Evolutionary conservation across 2,113 vertebrate genomes (phyloP).

Genomic region (Microtus richardsoni): DNA sequence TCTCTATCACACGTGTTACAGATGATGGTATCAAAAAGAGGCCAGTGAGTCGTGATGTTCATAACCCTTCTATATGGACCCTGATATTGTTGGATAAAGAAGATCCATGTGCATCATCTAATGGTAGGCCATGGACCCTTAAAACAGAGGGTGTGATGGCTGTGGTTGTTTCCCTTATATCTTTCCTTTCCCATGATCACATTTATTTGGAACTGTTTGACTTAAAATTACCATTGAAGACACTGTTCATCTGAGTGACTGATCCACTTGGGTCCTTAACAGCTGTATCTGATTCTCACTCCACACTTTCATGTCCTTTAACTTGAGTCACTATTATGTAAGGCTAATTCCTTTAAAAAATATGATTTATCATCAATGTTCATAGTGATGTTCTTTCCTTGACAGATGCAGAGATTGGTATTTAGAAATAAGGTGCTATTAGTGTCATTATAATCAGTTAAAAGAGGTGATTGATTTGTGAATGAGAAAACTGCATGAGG

Average conservation of each 20-base stretch:
- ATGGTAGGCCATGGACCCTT: rapidly evolving
- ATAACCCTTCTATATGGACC: neutral
- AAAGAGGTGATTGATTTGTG: neutral
- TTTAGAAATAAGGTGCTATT: neutral
- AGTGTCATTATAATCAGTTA: neutral
- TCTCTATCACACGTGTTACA: neutral
- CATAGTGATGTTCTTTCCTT: neutral
- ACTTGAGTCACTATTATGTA: neutral
- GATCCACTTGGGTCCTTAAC: neutral
- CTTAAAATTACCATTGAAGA: neutral
- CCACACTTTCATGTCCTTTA: neutral
- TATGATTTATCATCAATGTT: neutral
- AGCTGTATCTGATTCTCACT: neutral
- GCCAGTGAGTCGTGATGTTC: neutral
- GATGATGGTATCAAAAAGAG: neutral
- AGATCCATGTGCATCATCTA: neutral
- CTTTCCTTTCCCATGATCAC: neutral
- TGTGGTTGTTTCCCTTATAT: neutral
- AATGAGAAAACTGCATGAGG: neutral
- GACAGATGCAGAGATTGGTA: neutral
- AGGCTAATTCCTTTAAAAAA: neutral
- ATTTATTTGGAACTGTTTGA: neutral
- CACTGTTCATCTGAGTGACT: neutral
- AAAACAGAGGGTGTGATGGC: too few relatives aligned
- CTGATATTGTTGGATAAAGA: neutral